Base-by-base conservation (phyloP, 2,113 vertebrate genomes). In the Zosterops pallidus region DNA sequence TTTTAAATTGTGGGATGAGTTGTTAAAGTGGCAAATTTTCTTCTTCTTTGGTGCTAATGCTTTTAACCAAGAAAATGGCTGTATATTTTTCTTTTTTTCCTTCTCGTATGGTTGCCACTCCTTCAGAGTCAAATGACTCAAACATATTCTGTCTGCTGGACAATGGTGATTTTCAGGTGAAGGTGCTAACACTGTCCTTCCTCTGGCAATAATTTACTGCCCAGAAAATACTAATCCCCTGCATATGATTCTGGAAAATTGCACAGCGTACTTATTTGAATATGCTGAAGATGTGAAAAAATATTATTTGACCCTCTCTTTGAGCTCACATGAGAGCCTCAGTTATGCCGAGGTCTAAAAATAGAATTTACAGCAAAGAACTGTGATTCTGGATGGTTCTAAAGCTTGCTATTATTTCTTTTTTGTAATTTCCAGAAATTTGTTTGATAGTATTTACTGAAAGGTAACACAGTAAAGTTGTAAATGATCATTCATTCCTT, bases 181-280 rank as follows among this genome's bases (percentile, higher is more conserved):
- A 80, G 80, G 20, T 87, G 74, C 33, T 87, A 83, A 84, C 44
- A 64, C n/a, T 1, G 2, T 79, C 49, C 53, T 76, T 24, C 53
- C 42, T 56, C 18, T 55, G 33, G 33, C 41, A 78, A 64, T 21
- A 23, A 71, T 87, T 75, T 71, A 15, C 57, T 93, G 78, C 57
- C 75, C 78, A 85, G 82, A 91, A 93, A 82, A 76, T 85, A 76
- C 25, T 87, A 85, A 93, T 85, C 84, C 62, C 25, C 8, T 72
- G 8, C 78, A 41, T 52, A 41, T 0, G 0, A 35, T 33, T 71
- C 65, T 79, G 52, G 53, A 90, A 94, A 94, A 79, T 47, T 91
- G 26, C 44, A 60, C 11, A 24, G 33, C 12, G 14, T 78, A 47
- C 29, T 91, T 86, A 42, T 33, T 37, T 63, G 23, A 11, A 28